phyloP scores from a whole-genome alignment of 2,113 vertebrate species.

The Pomatostomus ruficeps region DNA sequence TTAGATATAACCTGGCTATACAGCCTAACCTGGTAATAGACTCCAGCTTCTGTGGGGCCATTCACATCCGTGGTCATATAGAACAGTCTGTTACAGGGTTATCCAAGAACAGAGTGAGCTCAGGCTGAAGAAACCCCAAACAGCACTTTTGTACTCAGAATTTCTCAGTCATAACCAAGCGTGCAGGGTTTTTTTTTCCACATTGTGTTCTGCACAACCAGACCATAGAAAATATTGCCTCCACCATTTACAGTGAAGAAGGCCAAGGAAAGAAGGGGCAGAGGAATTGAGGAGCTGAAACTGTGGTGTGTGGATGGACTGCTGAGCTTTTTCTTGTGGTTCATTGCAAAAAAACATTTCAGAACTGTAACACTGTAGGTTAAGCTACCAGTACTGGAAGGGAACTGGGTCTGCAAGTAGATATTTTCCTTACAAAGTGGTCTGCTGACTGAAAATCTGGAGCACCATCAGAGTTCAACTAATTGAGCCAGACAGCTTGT shows the following conservation, averaged over 20 bases:
- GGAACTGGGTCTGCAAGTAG: neutral
- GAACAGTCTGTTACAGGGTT: neutral
- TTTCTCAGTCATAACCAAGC: neutral
- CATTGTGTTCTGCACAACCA: neutral
- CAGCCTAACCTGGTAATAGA: neutral
- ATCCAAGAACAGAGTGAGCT: neutral
- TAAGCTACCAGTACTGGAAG: neutral
- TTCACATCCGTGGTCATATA: neutral
- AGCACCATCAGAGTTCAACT: conserved; percentile 43
- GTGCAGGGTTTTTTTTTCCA: neutral
- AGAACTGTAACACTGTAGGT: neutral
- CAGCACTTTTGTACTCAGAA: neutral
- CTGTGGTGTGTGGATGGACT: neutral
- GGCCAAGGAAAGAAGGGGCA: neutral
- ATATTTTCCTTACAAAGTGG: conserved; percentile 42
- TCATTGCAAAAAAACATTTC: neutral
- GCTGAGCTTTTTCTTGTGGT: neutral
- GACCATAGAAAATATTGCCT: neutral
- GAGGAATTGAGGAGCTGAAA: neutral
- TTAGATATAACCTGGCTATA: neutral
- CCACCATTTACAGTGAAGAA: neutral
- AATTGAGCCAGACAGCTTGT: conserved; percentile 58
- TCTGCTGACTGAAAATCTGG: conserved; percentile 53
- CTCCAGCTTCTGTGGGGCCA: neutral
- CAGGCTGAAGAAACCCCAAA: neutral